Evolutionary conservation across 2,888 invertebrate species (phyloP), one percentile per base, ranked within the genome.

Genomic region (Trichogramma evanescens): DNA sequence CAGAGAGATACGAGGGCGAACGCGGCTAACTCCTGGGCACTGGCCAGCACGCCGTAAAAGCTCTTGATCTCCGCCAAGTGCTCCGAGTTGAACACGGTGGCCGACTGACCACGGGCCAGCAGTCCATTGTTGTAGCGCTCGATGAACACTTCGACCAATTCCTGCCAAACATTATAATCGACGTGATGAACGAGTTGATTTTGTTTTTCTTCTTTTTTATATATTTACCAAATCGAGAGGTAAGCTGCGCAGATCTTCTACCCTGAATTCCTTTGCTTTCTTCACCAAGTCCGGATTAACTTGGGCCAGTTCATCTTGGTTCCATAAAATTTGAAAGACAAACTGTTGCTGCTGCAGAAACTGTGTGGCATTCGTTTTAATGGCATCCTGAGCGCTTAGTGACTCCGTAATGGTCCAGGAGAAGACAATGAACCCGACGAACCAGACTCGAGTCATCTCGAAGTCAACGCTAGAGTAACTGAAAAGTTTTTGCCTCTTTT

Each of bases 1-100:
- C 79, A 84, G n/a, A 81, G 78, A 6, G 84, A 84, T 13, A 81
- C 82, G 62, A 81, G 81, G 75, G 82, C 83, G 78, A 87, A 84
- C 58, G 81, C 82, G 0, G 81, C 80, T 69, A 83, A 86, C 75
- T 85, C 83, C 71, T 82, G 83, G 56, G 86, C 83, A 62, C 81
- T 81, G 76, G 79, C 83, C 70, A 87, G 80, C 40, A 85, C 71
- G 53, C 84, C 78, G 79, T 82, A 85, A 1, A 85, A 77, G 58
- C 79, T 75, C n/a, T 80, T 77, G 6, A 82, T 81, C 68, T 85
- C 82, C 51, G 81, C 78, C 62, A 79, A 74, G 64, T 82, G 72
- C 3, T 72, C 67, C 0, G 67, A 67, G 50, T 77, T 66, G 66
- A 72, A 72, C 5, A 70, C 49, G 13, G 75, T 72, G 71, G 78